phyloP scores from a whole-genome alignment of 2,888 invertebrate genomes.

The Mellilla xanthometata region DNA sequence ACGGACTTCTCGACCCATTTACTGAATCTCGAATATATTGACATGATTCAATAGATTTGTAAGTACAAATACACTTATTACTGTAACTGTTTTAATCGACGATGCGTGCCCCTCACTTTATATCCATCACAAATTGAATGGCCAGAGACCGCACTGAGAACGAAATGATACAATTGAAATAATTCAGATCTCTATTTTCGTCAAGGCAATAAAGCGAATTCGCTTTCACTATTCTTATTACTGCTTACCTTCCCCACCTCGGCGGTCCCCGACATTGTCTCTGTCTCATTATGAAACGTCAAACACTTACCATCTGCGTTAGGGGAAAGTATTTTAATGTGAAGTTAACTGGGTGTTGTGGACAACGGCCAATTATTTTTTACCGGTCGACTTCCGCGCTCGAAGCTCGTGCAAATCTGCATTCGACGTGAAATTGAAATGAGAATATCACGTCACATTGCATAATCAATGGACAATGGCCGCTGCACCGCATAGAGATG shows the following conservation, averaged over 20 bases:
- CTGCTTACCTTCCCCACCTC: slow-evolving; percentile 19
- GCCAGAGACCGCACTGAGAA: slow-evolving; percentile 17
- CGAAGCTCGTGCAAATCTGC: slow-evolving; percentile 43
- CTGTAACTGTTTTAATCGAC: slow-evolving; percentile 21
- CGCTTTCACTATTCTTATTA: slow-evolving; percentile 46
- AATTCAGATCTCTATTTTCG: slow-evolving; percentile 36
- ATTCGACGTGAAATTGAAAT: slow-evolving; percentile 41
- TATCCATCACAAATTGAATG: slow-evolving; percentile 25
- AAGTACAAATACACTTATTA: slow-evolving; percentile 8
- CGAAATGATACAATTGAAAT: slow-evolving; percentile 31
- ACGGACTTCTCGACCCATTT: slow-evolving; percentile 13
- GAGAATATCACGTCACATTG: slow-evolving; percentile 26
- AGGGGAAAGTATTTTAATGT: slow-evolving; percentile 59
- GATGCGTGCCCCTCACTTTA: slow-evolving; percentile 24
- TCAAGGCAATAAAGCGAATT: slow-evolving; percentile 42
- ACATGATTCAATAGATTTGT: slow-evolving; percentile 1
- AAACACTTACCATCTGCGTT: slow-evolving; percentile 47
- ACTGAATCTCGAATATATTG: neutral
- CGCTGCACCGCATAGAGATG: slow-evolving; percentile 1
- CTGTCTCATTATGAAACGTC: slow-evolving; percentile 48
- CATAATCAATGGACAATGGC: slow-evolving; percentile 20
- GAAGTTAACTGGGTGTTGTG: slow-evolving; percentile 51
- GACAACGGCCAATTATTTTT: slow-evolving; percentile 49
- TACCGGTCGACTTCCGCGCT: slow-evolving; percentile 41
- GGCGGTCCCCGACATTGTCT: slow-evolving; percentile 44